These are phyloP conservation scores for Sebastes cheni DNA, from an alignment of 2,797 vertebrate genomes.

Conservation along the genomic window DNA sequence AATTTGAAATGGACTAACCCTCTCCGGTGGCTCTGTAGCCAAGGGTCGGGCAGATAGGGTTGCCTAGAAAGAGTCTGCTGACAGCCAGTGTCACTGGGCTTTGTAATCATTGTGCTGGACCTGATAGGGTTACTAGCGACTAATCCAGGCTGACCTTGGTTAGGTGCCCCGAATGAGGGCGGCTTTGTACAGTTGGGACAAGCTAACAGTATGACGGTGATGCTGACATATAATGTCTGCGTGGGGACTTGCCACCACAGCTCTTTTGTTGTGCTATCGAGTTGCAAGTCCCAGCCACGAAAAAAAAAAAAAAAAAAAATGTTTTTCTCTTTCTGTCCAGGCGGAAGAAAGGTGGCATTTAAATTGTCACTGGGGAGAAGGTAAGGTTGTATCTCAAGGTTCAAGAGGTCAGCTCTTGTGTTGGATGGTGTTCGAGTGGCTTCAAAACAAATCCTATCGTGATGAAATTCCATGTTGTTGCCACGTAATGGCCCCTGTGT, in stretches of 20 bases:
- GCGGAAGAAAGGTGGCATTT: constrained; percentile 83
- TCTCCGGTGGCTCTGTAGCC: constrained; percentile 81
- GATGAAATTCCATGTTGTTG: constrained; percentile 78
- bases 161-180: constrained; percentile 82
- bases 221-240: constrained; percentile 85
- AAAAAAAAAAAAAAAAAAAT: constrained; percentile 17
- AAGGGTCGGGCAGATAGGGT: constrained; percentile 84
- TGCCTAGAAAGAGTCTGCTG: constrained; percentile 85
- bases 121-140: constrained; percentile 87
- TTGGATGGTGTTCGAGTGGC: constrained; percentile 71
- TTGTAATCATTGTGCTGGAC: constrained; percentile 86
- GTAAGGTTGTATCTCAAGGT: constrained; percentile 74
- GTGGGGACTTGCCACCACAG: constrained; percentile 80
- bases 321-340: constrained; percentile 58
- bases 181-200: constrained; percentile 87
- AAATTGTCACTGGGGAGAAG: constrained; percentile 79
- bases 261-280: constrained; percentile 86
- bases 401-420: constrained; percentile 81
- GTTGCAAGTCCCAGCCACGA: constrained; percentile 79
- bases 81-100: constrained; percentile 87
- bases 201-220: constrained; percentile 83
- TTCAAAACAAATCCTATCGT: constrained; percentile 78
- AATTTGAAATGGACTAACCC: constrained; percentile 84
- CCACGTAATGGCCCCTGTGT: constrained; percentile 27
- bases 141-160: constrained; percentile 88